Base-by-base conservation (phyloP, 1,140 invertebrate genomes). In the Geopemphigus sp. region DNA sequence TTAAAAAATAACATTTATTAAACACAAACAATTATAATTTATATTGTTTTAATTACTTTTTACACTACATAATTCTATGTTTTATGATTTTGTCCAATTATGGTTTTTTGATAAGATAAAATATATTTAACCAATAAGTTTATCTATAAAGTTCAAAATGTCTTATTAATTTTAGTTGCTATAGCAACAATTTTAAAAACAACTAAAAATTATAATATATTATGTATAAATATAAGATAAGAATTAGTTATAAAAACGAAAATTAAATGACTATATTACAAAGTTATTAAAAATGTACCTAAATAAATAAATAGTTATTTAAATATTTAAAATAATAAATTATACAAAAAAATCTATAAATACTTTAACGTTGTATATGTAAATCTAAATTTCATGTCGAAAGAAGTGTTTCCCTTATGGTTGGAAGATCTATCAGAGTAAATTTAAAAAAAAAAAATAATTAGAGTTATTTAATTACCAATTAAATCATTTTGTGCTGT, bases 361-460 rank as follows among this genome's bases (percentile, higher is more conserved):
- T 22, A 59, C 17, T 76, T 57, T 76, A 15, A 45, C 5, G 11
- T 56, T 80, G 61, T 56, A 32, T 17, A 29, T 80, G 26, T 56
- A 80, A 80, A 68, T 80, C 5, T 19, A 57, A 53, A 54, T 64
- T 66, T 45, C 29, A 78, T 78, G 74, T 78, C 80, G 39, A 81
- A 81, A 47, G 81, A 82, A 73, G 78, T 82, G 10, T 81, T 83
- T 72, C 83, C 83, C 32, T 81, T 81, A 61, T 83, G 83, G 83
- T 80, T 83, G 19, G 82, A 83, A 81, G 83, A 83, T 47, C 54
- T 82, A 81, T 83, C 81, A 15, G 83, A 81, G 82, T 83, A 53
- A 81, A 80, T 63, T 66, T 5, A 57, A 45, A 45, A 26, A 39
- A 39, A 4, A 39, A 64, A 50, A 50, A 17, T 53, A 24, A 47